Base-by-base conservation (phyloP, 2,113 vertebrate species). In the Ctenodactylus gundi region DNA sequence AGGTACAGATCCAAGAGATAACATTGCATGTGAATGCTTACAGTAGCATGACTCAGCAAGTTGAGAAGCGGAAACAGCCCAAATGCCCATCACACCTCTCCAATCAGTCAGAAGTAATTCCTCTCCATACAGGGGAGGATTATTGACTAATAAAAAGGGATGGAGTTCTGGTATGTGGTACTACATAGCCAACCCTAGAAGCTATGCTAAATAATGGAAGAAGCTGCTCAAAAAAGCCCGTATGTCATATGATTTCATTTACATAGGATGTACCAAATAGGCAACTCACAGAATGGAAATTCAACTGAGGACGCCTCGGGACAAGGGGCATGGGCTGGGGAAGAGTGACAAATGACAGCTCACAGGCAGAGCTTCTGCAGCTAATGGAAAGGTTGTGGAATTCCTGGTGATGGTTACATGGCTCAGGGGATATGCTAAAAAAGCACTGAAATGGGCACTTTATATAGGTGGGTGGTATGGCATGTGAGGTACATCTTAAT, bases 271-370 rank as follows among this genome's bases (percentile, higher is more conserved):
- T 57, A 27, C 41, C 86, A 39, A 91, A 49, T 8, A 93, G 83
- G 58, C 39, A 93, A 53, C 31, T 31, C n/a, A 41, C 0, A 41
- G 73, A 36, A 41, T 4, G n/a, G 25, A 70, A 80, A 68, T 15
- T 18, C 64, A 58, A 87, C 14, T 31, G n/a, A 7, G 13, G 17
- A 18, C 27, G 23, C 4, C 17, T 29, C 53, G 60, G 51, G 6
- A 5, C 1, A 4, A 14, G 39, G 6, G 29, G 9, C 7, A 1
- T 4, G 29, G 15, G 6, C 2, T 20, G 20, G 57, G 34, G 9
- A 34, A 12, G 55, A 73, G 0, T 2, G 18, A 13, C 36, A 6
- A 31, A 27, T 72, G 18, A 49, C 7, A 25, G 36, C 17, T 8
- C 20, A 65, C 3, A 17, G 39, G 0, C 29, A 4, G 41, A 11